A percentile compares a stretch with the other conserved stretches of the same genome.
These are phyloP conservation scores for Scomber colias DNA, from an alignment of 2,113 vertebrate species.

Conservation along the genomic window DNA sequence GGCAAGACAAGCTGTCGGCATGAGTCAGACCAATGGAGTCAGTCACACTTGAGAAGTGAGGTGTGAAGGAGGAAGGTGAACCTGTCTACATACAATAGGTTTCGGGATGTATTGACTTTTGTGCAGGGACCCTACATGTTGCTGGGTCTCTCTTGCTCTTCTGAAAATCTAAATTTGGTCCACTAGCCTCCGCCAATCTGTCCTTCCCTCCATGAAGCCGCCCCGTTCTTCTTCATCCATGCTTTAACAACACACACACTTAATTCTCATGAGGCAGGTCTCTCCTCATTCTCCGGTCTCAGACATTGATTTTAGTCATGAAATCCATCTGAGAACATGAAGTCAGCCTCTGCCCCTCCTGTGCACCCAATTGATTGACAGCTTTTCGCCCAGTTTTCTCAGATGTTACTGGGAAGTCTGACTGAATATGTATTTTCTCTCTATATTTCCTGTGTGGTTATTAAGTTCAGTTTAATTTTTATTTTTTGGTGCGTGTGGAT, in stretches of 20 bases:
- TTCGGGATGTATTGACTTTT: conserved; percentile 54
- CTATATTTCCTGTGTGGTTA: background rate
- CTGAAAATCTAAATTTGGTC: conserved; percentile 22
- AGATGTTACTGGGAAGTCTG: conserved; percentile 2
- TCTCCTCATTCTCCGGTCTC: conserved; percentile 4
- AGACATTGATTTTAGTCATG: conserved; percentile 48
- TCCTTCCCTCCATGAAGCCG: background rate
- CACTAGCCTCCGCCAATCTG: conserved; percentile 32
- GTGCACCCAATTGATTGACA: conserved; percentile 10
- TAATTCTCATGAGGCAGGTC: conserved; percentile 27
- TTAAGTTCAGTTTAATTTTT: background rate
- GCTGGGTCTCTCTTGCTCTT: conserved; percentile 6
- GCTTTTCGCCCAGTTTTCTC: background rate
- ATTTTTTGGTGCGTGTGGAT: background rate
- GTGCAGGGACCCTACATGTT: conserved; percentile 23
- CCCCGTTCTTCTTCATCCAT: background rate
- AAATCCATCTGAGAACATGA: conserved; percentile 41
- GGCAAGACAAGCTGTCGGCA: conserved; percentile 35
- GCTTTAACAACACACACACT: conserved; percentile 29
- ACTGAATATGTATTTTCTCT: background rate
- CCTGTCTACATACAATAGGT: conserved; percentile 32
- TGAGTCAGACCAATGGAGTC: conserved; percentile 62
- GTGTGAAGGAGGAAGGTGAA: conserved; percentile 29
- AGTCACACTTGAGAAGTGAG: conserved; percentile 62
- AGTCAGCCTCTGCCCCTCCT: conserved; percentile 3